These are phyloP conservation scores for Drosophila prostipennis DNA, from an alignment of 2,888 invertebrate species.

Conservation along the genomic window DNA sequence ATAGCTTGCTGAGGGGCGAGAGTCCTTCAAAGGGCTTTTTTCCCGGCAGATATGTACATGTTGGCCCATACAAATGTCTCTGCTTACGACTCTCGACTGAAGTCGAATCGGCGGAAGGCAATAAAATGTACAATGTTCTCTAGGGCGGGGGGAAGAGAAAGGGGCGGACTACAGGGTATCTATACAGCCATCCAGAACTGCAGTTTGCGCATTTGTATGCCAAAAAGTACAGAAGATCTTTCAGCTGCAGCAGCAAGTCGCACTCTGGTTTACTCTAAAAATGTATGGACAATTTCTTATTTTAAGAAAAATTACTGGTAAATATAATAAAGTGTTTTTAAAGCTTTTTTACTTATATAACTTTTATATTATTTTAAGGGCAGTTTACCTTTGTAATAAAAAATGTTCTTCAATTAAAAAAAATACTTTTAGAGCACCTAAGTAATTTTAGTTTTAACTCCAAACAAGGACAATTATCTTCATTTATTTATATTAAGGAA, in stretches of 20 bases:
- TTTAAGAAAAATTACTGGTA: background rate
- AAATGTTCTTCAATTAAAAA: too few species aligned
- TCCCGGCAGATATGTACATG: conserved; percentile 45
- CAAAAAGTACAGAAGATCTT: conserved; percentile 34
- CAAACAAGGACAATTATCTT: too few species aligned
- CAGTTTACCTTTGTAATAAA: too few species aligned
- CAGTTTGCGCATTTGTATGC: conserved; percentile 75
- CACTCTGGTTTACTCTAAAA: background rate
- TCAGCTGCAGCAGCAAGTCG: too few species aligned
- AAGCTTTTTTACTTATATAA: too few species aligned
- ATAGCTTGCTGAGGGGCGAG: conserved; percentile 38
- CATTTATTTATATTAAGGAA: too few species aligned
- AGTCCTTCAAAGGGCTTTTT: conserved; percentile 3
- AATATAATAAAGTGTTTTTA: too few species aligned
- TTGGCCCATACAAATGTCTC: conserved; percentile 72
- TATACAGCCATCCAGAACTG: conserved; percentile 34
- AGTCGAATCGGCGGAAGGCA: conserved; percentile 46
- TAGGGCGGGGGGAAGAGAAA: background rate
- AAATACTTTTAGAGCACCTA: too few species aligned
- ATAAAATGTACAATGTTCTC: conserved; percentile 77
- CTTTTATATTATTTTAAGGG: too few species aligned
- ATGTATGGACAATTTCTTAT: background rate
- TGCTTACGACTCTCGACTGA: conserved; percentile 53
- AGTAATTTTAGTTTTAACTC: too few species aligned
- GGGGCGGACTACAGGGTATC: conserved; percentile 11